Evolutionary conservation across 53 echinoderm and acorn worm genomes (phyloP), one percentile per base, ranked within the genome.

Genomic region (Echinometra lucunter): DNA sequence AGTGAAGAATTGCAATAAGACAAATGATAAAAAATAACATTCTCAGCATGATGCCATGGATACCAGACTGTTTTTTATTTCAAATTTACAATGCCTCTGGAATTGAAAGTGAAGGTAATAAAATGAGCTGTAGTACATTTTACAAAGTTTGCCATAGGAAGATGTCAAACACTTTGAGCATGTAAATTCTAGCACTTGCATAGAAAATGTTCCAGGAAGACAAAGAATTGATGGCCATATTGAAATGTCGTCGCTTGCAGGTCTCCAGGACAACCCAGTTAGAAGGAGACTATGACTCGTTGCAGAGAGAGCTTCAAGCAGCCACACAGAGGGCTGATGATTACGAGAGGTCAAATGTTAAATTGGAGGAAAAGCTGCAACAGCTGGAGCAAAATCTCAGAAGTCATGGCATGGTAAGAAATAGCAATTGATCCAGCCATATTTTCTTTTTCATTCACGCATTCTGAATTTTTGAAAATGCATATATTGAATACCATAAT

Each of bases 251-350:
- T 17, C 58, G 42, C 13, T 60, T 85, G 35, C 95, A 96, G 96
- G 88, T 74, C 44, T 72, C 92, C 70, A 34, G 57, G 57, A 80
- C 90, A 0, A 56, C 40, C 44, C 69, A 94, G 85, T 38, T 95
- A n/a, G 96, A 97, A 47, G 88, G 95, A 30, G 95, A 93, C 27
- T 40, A 94, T 35, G 89, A 58, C 10, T 66, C 60, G 4, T 16
- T 95, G 44, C 96, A 96, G 56, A 89, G 94, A 57, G 96, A 96
- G 55, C 94, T 97, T 0, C 96, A 96, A 53, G 94, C 90, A 35
- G 96, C 96, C 9, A 94, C 88, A 38, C 95, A 70, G 88, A 96
- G 95, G 42, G 95, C 94, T 28, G 96, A 96, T 40, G 95, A 97
- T 13, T 89, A 95, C 3, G 82, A 96, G 88, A 96, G 95, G 92